Conservation (phyloP, 2,113 vertebrate species). For the Formicarius rufipectus region DNA sequence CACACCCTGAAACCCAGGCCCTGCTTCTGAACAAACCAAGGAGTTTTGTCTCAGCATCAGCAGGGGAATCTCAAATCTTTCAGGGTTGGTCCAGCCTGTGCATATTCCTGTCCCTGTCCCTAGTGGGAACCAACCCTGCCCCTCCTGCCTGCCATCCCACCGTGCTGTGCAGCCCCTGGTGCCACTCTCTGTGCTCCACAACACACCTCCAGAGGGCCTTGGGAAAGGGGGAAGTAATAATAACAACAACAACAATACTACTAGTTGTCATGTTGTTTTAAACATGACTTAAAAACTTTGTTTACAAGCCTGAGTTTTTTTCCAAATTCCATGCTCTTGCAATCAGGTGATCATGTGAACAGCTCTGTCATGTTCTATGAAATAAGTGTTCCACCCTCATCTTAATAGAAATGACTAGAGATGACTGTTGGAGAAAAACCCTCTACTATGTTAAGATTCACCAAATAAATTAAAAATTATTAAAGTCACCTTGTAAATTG, state of each 20-base stretch:
- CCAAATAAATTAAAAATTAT: not conserved
- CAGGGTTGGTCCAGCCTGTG: not conserved
- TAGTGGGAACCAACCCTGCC: fast-evolving
- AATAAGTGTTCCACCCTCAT: not conserved
- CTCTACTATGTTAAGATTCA: not conserved
- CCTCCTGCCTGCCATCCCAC: not conserved
- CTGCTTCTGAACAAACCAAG: not conserved
- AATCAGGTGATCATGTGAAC: not conserved
- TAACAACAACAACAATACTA: not conserved
- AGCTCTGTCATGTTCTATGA: not conserved
- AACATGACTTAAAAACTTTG: fast-evolving
- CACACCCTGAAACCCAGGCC: not conserved
- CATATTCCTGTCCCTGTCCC: not conserved
- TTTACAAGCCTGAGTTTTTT: not conserved
- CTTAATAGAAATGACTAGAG: not conserved
- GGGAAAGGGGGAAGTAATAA: not conserved
- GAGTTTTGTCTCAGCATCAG: not conserved
- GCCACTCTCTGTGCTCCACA: not conserved
- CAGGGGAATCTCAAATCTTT: not conserved
- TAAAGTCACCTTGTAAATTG: not conserved
- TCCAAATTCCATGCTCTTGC: not conserved
- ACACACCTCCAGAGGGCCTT: fast-evolving
- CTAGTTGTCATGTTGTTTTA: not conserved
- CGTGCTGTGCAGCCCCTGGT: fast-evolving
- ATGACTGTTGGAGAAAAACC: not conserved